phyloP scores from a whole-genome alignment of 2,797 vertebrate genomes.

The Geotrypetes seraphini region DNA sequence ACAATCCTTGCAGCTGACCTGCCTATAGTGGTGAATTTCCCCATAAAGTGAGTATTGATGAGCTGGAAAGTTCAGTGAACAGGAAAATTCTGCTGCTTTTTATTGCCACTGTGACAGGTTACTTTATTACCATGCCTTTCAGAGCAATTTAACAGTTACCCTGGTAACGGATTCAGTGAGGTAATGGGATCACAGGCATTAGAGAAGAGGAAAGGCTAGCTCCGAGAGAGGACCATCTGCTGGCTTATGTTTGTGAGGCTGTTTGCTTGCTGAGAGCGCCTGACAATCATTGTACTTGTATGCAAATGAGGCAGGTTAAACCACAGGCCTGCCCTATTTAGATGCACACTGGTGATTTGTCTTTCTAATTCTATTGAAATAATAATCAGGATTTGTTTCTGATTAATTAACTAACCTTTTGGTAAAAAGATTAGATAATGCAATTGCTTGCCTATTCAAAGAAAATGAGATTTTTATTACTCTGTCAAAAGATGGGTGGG shows the following conservation, averaged over 20 bases:
- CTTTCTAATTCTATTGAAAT: slow-evolving; percentile 67
- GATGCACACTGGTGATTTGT: slow-evolving; percentile 54
- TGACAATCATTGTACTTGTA: slow-evolving; percentile 43
- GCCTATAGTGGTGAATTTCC: slow-evolving; percentile 52
- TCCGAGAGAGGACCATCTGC: slow-evolving; percentile 61
- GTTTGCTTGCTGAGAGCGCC: slow-evolving; percentile 44
- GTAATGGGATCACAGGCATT: slow-evolving; percentile 70
- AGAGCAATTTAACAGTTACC: slow-evolving; percentile 77
- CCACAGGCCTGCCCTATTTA: slow-evolving; percentile 56
- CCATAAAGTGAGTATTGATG: slow-evolving; percentile 64
- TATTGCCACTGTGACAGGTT: slow-evolving; percentile 71
- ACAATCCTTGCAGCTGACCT: slow-evolving; percentile 49
- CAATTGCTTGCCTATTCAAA: slow-evolving; percentile 67
- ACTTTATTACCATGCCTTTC: slow-evolving; percentile 75
- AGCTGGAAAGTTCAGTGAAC: slow-evolving; percentile 73
- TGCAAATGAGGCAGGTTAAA: slow-evolving; percentile 60
- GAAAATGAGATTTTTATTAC: slow-evolving; percentile 70
- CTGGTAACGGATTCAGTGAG: slow-evolving; percentile 71
- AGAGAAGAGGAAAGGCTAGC: slow-evolving; percentile 49
- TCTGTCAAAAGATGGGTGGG: slow-evolving; percentile 53
- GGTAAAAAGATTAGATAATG: slow-evolving; percentile 65
- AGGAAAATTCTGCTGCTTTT: slow-evolving; percentile 73
- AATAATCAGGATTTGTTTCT: slow-evolving; percentile 65
- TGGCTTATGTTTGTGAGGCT: slow-evolving; percentile 48
- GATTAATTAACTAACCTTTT: slow-evolving; percentile 71